phyloP scores from a whole-genome alignment of 2,797 vertebrate species.

The Chrosomus eos region DNA sequence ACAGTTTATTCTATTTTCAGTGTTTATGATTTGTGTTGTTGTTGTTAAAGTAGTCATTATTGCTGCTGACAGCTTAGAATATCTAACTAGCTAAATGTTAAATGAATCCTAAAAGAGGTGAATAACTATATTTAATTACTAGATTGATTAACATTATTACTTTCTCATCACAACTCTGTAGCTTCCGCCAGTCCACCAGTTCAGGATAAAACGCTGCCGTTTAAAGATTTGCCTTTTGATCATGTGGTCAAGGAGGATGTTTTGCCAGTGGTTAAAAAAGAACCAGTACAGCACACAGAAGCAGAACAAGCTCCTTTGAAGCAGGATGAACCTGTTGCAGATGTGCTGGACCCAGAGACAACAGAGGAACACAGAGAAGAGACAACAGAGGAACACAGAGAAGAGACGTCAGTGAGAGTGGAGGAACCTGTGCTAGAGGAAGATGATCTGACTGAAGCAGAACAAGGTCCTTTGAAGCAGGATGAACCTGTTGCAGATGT shows the following conservation, averaged over 20 bases:
- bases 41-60: background rate
- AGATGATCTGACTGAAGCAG: background rate
- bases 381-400: background rate
- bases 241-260: background rate
- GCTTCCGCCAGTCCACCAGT: constrained; percentile 48
- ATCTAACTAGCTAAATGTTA: background rate
- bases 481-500: constrained; percentile 24
- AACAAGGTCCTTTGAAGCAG: constrained; percentile 11
- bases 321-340: background rate
- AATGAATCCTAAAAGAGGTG: background rate
- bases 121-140: background rate
- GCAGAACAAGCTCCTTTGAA: background rate
- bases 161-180: background rate
- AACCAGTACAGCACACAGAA: background rate
- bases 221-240: background rate
- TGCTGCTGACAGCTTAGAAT: background rate
- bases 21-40: too few species aligned
- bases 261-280: background rate
- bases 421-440: too few species aligned
- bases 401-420: too few species aligned
- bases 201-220: background rate
- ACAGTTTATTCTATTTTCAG: background rate
- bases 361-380: background rate
- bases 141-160: background rate
- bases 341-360: too few species aligned